Conservation (phyloP, 1,140 invertebrate genomes). For the Hermatobates lingyangjiaoensis region DNA sequence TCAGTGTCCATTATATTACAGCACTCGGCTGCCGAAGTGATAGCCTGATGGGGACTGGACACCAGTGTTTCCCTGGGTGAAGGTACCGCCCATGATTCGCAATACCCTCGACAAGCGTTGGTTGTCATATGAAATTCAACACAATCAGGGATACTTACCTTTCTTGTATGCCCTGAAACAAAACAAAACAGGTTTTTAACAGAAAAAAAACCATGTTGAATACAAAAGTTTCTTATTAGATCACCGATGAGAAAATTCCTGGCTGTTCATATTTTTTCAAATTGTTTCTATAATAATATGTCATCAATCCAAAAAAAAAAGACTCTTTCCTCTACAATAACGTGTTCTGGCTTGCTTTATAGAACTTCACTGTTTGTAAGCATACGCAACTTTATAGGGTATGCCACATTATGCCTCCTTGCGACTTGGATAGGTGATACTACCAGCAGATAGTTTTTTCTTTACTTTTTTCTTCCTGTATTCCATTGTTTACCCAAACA, state of each 20-base stretch:
- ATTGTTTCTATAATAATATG: neutral
- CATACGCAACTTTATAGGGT: neutral
- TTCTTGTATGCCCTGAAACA: slow-evolving; percentile 48
- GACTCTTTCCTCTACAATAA: neutral
- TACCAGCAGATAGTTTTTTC: no score
- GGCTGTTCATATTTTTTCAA: neutral
- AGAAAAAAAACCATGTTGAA: neutral
- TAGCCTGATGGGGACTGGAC: slow-evolving; percentile 40
- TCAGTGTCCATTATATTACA: slow-evolving; percentile 71
- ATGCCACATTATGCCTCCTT: neutral
- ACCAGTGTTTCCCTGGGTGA: slow-evolving; percentile 34
- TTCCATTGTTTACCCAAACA: no score
- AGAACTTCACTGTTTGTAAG: no score
- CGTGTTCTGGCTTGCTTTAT: no score
- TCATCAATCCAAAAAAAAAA: neutral
- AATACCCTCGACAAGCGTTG: slow-evolving; percentile 71
- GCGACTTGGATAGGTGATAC: no score
- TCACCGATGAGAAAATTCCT: neutral
- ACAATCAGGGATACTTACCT: slow-evolving; percentile 60
- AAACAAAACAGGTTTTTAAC: neutral
- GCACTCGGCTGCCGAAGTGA: slow-evolving; percentile 71
- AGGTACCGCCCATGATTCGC: slow-evolving; percentile 58
- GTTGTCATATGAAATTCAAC: slow-evolving; percentile 65
- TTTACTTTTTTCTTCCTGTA: no score
- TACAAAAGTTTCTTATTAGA: neutral